These are phyloP conservation scores for Noctilio leporinus DNA, from an alignment of 2,113 vertebrate species.

Conservation along the genomic window DNA sequence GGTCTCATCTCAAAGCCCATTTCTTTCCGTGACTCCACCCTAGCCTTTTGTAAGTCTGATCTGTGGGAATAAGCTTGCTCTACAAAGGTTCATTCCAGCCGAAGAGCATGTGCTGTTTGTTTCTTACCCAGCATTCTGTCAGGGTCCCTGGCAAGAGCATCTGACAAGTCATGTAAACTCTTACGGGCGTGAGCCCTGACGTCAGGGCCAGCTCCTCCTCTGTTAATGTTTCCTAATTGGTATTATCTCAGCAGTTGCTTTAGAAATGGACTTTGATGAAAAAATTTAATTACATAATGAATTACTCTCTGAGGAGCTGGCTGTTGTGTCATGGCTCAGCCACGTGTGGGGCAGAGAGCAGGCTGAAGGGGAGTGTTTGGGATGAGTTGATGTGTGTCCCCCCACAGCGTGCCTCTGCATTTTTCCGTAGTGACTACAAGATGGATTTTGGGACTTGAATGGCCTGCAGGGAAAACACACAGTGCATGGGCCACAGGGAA, in stretches of 20 bases:
- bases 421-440: conserved; percentile 56
- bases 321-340: conserved; percentile 59
- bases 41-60: not conserved
- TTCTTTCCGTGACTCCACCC: not conserved
- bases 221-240: conserved; percentile 73
- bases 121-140: conserved; percentile 67
- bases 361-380: conserved; percentile 58
- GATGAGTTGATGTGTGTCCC: conserved; percentile 62
- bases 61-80: not conserved
- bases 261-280: conserved; percentile 72
- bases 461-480: conserved; percentile 23
- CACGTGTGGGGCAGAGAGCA: conserved; percentile 63
- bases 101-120: conserved; percentile 60
- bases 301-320: conserved; percentile 56
- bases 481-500: conserved; percentile 30
- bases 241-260: conserved; percentile 69
- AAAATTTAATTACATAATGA: conserved; percentile 72
- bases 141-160: conserved; percentile 62
- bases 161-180: conserved; percentile 76
- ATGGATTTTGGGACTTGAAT: conserved; percentile 54
- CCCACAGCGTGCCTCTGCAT: conserved; percentile 49
- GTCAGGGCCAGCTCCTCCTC: conserved; percentile 72
- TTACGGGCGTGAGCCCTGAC: conserved; percentile 69
- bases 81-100: not conserved
- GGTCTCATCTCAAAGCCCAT: not conserved